These are phyloP conservation scores for Drosophila antonietae DNA, from an alignment of 2,888 invertebrate genomes.

Conservation along the genomic window DNA sequence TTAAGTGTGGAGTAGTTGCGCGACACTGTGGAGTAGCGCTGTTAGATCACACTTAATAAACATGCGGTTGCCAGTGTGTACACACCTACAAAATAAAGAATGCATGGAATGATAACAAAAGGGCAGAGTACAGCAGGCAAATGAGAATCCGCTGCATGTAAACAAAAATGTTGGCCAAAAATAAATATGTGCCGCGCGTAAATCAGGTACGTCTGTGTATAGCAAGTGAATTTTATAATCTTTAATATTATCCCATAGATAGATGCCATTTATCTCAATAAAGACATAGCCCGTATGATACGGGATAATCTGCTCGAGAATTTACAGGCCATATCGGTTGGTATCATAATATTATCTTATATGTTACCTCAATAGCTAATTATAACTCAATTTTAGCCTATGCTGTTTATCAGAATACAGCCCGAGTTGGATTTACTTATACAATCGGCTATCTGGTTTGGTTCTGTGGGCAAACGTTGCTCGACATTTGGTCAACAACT, in stretches of 20 bases:
- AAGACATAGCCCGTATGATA: constrained; percentile 90
- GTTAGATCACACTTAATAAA: neutral
- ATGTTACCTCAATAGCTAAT: neutral
- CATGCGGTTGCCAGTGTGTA: constrained; percentile 10
- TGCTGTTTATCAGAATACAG: constrained; percentile 86
- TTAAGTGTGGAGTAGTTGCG: neutral
- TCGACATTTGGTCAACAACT: constrained; percentile 94
- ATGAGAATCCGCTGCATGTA: constrained; percentile 28
- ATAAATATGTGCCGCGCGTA: constrained; percentile 85
- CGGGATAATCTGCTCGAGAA: constrained; percentile 88
- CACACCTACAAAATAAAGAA: constrained; percentile 12
- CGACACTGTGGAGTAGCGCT: constrained; percentile 10
- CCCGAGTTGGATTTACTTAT: constrained; percentile 90
- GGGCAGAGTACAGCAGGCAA: constrained; percentile 62
- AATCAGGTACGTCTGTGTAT: constrained; percentile 84
- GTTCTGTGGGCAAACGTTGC: constrained; percentile 88
- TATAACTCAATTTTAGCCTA: constrained; percentile 85
- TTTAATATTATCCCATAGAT: constrained; percentile 85
- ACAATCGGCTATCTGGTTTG: constrained; percentile 89
- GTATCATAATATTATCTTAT: constrained; percentile 4
- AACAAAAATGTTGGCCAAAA: constrained; percentile 76
- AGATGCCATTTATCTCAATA: constrained; percentile 92
- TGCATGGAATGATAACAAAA: constrained; percentile 44
- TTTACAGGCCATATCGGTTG: constrained; percentile 88
- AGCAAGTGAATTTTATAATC: neutral